Percentiles rank a stretch among this genome's conserved stretches.
Conservation (phyloP, 2,797 vertebrate species). For the Rhinichthys osculus region DNA sequence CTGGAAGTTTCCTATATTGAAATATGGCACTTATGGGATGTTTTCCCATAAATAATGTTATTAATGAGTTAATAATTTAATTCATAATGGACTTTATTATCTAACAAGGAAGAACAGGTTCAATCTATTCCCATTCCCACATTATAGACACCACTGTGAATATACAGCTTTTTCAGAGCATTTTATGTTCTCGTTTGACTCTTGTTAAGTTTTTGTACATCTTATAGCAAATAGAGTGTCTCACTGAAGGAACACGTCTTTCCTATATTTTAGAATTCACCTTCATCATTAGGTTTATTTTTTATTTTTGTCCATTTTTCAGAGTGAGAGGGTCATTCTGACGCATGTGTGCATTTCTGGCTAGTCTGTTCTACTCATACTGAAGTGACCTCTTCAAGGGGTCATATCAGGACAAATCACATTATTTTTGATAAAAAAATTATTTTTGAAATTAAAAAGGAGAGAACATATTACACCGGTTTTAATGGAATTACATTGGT, state of each 20-base stretch:
- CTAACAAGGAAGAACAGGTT: background rate
- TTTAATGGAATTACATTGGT: too few species aligned
- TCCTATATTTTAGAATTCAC: background rate
- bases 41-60: background rate
- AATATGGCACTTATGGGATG: background rate
- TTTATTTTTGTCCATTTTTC: too few species aligned
- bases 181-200: background rate
- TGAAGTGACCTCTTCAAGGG: background rate
- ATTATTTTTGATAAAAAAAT: background rate
- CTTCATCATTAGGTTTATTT: background rate
- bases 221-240: background rate
- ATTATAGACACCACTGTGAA: background rate
- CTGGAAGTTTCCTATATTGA: background rate
- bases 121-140: background rate
- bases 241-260: background rate
- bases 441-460: too few species aligned
- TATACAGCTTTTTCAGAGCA: background rate
- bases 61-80: background rate
- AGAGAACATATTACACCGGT: too few species aligned
- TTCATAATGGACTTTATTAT: background rate
- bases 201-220: background rate
- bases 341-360: background rate
- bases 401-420: background rate
- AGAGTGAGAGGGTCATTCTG: background rate
- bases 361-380: background rate